phyloP scores from a whole-genome alignment of 2,113 vertebrate genomes.

The Saccopteryx leptura region DNA sequence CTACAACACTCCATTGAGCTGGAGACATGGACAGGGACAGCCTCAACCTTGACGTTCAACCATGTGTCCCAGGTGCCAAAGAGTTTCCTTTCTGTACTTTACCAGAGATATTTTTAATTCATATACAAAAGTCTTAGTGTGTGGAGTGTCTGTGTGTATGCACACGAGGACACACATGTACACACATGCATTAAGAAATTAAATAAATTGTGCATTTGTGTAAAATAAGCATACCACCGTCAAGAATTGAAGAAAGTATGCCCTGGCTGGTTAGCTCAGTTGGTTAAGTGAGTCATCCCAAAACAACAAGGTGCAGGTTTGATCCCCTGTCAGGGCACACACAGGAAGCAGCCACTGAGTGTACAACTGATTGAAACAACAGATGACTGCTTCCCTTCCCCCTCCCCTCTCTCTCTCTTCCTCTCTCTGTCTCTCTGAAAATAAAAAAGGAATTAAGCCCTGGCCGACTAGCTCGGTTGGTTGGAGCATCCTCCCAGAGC shows the following conservation, averaged over 20 bases:
- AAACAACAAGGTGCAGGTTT: no score
- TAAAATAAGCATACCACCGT: neutral
- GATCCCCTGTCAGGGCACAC: no score
- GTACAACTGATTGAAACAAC: no score
- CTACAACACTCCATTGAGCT: neutral
- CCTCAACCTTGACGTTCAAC: neutral
- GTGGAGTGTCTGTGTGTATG: neutral
- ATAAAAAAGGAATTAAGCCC: no score
- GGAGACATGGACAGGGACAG: neutral
- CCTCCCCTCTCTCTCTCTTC: no score
- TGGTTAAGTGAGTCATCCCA: no score
- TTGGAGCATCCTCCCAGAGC: no score
- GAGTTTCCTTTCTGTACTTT: conserved; percentile 28
- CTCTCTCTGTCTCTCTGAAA: no score
- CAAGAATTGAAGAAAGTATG: neutral
- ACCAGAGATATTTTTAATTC: conserved; percentile 20
- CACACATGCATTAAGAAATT: neutral
- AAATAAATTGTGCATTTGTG: neutral
- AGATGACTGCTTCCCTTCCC: no score
- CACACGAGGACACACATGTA: rapidly evolving
- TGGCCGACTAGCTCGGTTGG: no score
- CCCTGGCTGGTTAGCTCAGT: no score
- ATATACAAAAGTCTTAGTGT: neutral
- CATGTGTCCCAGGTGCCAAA: neutral
- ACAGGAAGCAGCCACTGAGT: no score